Conservation (phyloP, 1,140 invertebrate genomes). For the Trichoplusia ni region DNA sequence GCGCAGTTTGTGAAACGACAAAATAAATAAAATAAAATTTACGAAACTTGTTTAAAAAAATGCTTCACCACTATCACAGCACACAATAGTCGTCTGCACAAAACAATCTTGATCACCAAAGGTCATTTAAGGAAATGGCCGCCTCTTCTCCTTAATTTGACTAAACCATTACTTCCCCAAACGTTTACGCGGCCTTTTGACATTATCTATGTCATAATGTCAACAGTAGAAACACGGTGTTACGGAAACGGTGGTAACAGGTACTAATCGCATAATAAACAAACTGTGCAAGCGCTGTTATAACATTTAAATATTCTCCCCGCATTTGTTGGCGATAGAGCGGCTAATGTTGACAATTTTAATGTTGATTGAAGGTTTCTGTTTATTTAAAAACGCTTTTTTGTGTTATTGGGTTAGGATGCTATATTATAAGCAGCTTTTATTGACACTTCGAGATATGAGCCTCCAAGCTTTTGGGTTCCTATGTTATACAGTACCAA, state of each 20-base stretch:
- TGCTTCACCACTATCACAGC: no score
- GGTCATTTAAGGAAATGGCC: no score
- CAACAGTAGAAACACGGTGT: background rate
- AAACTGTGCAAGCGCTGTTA: background rate
- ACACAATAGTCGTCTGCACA: no score
- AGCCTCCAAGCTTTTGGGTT: no score
- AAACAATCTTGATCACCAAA: background rate
- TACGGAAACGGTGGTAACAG: constrained; percentile 16
- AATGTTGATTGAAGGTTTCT: background rate
- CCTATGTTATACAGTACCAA: no score
- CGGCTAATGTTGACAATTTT: background rate
- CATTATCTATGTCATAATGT: constrained; percentile 7
- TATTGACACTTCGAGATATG: no score
- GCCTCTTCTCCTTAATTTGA: no score
- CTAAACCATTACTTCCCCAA: background rate
- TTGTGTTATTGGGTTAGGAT: no score
- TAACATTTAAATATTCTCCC: constrained; percentile 8
- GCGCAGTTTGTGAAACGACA: no score
- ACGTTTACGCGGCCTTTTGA: background rate
- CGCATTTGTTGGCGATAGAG: constrained; percentile 3
- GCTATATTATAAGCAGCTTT: no score
- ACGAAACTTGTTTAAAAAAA: no score
- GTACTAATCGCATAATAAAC: constrained; percentile 23
- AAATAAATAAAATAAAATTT: no score
- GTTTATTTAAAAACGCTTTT: background rate